phyloP scores from a whole-genome alignment of 2,113 vertebrate species.

The Pyxicephalus adspersus region DNA sequence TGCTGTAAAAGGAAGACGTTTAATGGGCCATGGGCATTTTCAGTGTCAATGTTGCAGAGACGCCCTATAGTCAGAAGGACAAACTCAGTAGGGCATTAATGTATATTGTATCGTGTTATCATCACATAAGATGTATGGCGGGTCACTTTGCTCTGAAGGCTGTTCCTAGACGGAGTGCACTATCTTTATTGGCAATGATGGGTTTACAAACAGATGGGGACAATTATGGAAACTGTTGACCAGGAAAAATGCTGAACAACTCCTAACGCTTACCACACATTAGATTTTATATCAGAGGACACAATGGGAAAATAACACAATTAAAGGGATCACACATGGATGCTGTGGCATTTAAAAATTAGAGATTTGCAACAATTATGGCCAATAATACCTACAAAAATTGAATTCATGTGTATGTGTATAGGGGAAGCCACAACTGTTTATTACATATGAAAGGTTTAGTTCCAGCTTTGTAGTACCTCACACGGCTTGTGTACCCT shows the following conservation, averaged over 20 bases:
- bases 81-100: conserved; percentile 32
- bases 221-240: background rate
- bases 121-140: background rate
- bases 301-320: no score
- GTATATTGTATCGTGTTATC: conserved; percentile 7
- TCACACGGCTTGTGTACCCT: no score
- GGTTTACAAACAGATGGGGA: background rate
- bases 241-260: background rate
- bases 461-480: no score
- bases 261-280: background rate
- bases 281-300: background rate
- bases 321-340: no score
- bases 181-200: background rate
- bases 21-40: conserved; percentile 28
- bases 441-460: no score
- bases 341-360: no score
- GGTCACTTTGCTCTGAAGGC: conserved; percentile 14
- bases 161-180: background rate
- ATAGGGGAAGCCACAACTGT: no score
- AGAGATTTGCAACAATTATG: no score
- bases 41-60: background rate
- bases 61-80: conserved; percentile 38
- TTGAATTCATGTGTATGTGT: no score
- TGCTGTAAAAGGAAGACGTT: conserved; percentile 21
- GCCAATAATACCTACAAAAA: no score